These are phyloP conservation scores for Listronotus oregonensis DNA, from an alignment of 1,140 invertebrate genomes.

Conservation along the genomic window DNA sequence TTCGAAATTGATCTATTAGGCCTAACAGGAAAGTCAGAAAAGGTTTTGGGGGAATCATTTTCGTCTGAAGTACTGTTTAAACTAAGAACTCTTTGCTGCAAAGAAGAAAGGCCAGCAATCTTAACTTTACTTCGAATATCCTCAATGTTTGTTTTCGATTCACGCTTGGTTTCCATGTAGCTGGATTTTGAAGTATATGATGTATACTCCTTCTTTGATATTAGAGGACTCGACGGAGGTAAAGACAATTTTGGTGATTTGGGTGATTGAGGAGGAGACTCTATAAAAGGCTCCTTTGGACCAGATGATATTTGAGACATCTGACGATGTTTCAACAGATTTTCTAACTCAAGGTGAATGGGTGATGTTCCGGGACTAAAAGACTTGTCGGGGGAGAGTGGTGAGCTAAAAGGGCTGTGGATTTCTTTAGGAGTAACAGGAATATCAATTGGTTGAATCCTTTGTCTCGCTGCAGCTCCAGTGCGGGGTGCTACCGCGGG, in stretches of 20 bases:
- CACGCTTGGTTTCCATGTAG: slow-evolving; percentile 6
- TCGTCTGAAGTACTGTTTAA: slow-evolving; percentile 45
- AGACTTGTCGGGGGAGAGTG: slow-evolving; percentile 36
- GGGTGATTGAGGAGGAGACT: slow-evolving; percentile 28
- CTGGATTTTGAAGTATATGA: slow-evolving; percentile 16
- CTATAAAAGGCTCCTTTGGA: slow-evolving; percentile 7
- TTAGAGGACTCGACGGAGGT: slow-evolving; percentile 9
- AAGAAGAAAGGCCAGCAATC: slow-evolving; percentile 59
- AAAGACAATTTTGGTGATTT: slow-evolving; percentile 23
- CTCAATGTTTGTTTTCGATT: slow-evolving; percentile 37
- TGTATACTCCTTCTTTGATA: slow-evolving; percentile 22
- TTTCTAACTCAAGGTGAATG: slow-evolving; percentile 49
- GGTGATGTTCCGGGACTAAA: slow-evolving; percentile 40
- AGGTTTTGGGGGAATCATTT: slow-evolving; percentile 54
- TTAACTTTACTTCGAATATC: slow-evolving; percentile 54
- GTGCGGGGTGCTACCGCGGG: slow-evolving; percentile 44
- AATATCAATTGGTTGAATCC: slow-evolving; percentile 62
- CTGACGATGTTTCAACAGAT: slow-evolving; percentile 45
- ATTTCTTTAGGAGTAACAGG: slow-evolving; percentile 51
- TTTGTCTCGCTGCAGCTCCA: slow-evolving; percentile 59
- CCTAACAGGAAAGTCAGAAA: slow-evolving; percentile 58
- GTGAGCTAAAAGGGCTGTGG: slow-evolving; percentile 14
- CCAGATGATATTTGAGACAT: slow-evolving; percentile 27
- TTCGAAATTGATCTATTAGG: slow-evolving; percentile 68
- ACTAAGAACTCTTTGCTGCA: slow-evolving; percentile 56